Evolutionary conservation across 2,113 vertebrate genomes (phyloP), one percentile per base, ranked within the genome.

Genomic region (Condylura cristata): DNA sequence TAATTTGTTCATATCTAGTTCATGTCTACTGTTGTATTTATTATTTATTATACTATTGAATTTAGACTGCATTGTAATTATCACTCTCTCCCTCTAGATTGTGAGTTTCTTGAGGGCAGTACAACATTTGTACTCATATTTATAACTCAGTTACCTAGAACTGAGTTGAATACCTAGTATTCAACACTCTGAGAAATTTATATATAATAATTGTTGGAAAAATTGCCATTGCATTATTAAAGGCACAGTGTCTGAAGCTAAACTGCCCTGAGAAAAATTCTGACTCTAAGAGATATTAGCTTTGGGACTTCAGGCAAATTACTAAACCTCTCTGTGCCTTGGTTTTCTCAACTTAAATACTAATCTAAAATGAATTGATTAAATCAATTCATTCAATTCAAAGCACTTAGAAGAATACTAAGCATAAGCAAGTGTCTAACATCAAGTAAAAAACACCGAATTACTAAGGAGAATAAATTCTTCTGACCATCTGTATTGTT

Each of bases 391-490:
- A 32, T 44, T 53, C 53, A 18, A 76, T 83, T 71, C 48, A 76
- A 76, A 63, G 20, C 8, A 66, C 46, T 71, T n/a, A 68, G 34
- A 78, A 89, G 18, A 66, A 10, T 80, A 12, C 30, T 51, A 41
- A 70, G n/a, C 9, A 17, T 46, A 37, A 53, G 12, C 30, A 86
- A 66, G 17, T 82, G 28, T 17, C 95, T 46, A 80, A 87, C 20
- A 20, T 74, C 22, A 37, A 66, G 3, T 44, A 66, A 79, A 78
- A 89, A 51, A 32, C 58, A 32, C 14, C 37, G 32, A 68, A 66
- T 84, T 80, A 81, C 66, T 74, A 85, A 34, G 51, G 20, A 94
- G 24, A 91, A 48, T 80, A 94, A 92, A 86, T 2, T 30, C 63
- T 68, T 75, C n/a, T 61, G 68, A 56, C 26, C 60, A 82, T 86